Evolutionary conservation across 2,888 invertebrate genomes (phyloP), one percentile per base, ranked within the genome.

Genomic region (Dinocampus coccinellae): DNA sequence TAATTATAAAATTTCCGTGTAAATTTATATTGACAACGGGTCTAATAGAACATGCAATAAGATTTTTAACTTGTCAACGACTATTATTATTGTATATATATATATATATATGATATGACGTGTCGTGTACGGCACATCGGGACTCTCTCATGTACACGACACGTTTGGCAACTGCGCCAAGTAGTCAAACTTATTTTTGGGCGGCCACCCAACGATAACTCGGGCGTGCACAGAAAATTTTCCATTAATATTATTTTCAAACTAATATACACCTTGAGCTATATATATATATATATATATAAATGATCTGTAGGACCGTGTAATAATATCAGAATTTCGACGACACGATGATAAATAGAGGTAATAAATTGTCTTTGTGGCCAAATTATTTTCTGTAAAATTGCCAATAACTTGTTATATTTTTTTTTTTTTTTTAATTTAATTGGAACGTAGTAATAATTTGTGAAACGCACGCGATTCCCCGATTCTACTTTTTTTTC

Each of bases 141-240:
- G 22, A n/a, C 13, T 39, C 39, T 22, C n/a, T n/a, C n/a, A n/a
- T n/a, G 29, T 20, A 13, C 53, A 36, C n/a, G 13, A 39, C 34
- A 68, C 39, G 33, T 39, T 72, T 77, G 77, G 77, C 77, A 70
- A 55, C 70, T n/a, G 16, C 63, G 69, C 75, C 74, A 75, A 72
- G 72, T 55, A 70, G 42, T 71, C 20, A 39, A 62, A 67, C 42
- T 20, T 80, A 78, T 77, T 81, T 77, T 79, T 81, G 81, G 82
- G 80, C 77, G 39, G 67, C 57, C 74, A 79, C 76, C 57, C 80
- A 81, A 82, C 78, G 76, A 79, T 78, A 80, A 78, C 73, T 71
- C 66, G 63, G 72, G 72, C 57, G 53, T 71, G 29, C 39, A 22
- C 7, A 20, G n/a, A 47, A 69, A 74, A 74, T 57, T 66, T 75